A percentile compares a stretch with the other conserved stretches of the same genome.
Conservation (phyloP, 2,113 vertebrate species). For the Microcebus griseorufus region DNA sequence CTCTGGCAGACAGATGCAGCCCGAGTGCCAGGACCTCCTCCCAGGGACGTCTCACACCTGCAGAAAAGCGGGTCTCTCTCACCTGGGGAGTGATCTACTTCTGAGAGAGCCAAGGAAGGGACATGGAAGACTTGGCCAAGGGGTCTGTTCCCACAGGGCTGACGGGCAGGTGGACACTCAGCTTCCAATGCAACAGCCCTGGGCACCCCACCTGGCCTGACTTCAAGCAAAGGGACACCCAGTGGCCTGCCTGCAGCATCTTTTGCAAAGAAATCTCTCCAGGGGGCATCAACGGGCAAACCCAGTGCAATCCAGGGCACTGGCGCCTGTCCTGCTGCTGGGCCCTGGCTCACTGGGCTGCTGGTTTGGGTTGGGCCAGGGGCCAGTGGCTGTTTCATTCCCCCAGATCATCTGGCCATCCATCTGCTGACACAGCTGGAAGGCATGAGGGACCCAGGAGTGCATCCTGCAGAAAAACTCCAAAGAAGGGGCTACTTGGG, state of each 20-base stretch:
- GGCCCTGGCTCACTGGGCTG: background rate
- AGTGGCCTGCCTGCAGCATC: background rate
- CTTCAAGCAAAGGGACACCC: background rate
- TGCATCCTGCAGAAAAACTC: no score
- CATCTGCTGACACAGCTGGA: background rate
- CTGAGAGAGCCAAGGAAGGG: background rate
- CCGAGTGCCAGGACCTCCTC: background rate
- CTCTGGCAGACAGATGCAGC: background rate
- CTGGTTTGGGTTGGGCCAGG: background rate
- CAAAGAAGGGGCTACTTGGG: background rate
- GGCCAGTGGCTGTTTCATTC: background rate
- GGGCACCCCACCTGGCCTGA: background rate
- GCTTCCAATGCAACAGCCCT: no score
- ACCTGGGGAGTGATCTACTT: background rate
- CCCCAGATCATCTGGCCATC: background rate
- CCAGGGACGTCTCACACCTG: background rate
- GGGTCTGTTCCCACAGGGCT: background rate
- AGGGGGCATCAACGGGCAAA: background rate
- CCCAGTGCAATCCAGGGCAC: background rate
- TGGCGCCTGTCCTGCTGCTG: no score
- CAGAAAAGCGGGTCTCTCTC: background rate
- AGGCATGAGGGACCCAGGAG: background rate
- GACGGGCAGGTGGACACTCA: rapidly evolving
- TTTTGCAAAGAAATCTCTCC: background rate
- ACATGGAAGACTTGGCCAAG: background rate